These are phyloP conservation scores for Carollia perspicillata DNA, from an alignment of 2,113 vertebrate genomes.

Conservation along the genomic window DNA sequence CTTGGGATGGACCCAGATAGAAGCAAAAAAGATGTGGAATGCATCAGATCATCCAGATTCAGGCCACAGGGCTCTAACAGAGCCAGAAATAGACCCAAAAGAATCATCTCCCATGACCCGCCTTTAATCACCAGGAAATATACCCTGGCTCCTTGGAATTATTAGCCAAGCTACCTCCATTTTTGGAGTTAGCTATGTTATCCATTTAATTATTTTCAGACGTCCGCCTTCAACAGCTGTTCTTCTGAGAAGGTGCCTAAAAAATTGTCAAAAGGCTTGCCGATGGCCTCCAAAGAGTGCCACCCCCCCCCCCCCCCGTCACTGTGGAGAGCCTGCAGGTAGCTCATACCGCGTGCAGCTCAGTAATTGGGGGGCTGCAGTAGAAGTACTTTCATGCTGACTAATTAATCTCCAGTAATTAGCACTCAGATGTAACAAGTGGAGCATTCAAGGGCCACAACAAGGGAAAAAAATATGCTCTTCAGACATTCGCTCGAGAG, in stretches of 20 bases:
- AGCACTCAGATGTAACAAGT: conserved; percentile 72
- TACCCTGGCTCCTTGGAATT: background rate
- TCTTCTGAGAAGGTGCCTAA: background rate
- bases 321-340: conserved; percentile 9
- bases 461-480: conserved; percentile 70
- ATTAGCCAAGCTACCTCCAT: background rate
- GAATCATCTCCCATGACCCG: background rate
- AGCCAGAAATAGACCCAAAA: conserved; percentile 9
- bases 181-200: conserved; percentile 21
- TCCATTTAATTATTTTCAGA: conserved; percentile 44
- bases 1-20: background rate
- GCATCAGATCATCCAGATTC: background rate
- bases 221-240: background rate
- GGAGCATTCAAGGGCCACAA: conserved; percentile 64
- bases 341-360: conserved; percentile 37
- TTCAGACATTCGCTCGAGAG: conserved; percentile 65
- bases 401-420: conserved; percentile 77
- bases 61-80: background rate
- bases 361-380: conserved; percentile 45
- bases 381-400: conserved; percentile 67
- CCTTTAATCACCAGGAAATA: conserved; percentile 41
- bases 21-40: conserved; percentile 21
- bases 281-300: background rate
- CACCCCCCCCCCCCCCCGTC: background rate
- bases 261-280: conserved; percentile 7